Base-by-base conservation (phyloP, 2,113 vertebrate genomes). In the Chloebia gouldiae region DNA sequence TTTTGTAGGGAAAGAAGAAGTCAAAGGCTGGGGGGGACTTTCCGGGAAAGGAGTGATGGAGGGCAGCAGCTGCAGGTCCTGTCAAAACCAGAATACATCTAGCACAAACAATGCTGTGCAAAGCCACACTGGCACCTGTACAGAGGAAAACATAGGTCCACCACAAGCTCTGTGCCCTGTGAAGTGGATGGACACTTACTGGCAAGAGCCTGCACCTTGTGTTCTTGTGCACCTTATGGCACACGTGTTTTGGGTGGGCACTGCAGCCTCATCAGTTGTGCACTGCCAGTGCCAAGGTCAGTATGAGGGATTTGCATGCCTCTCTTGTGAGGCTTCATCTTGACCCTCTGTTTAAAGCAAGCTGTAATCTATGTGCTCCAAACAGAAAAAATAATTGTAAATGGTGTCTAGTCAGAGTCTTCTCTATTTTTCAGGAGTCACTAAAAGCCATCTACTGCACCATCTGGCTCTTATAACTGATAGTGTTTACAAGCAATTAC, bases 71-170 rank as follows among this genome's bases (percentile, higher is more conserved):
- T 98, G 98, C 97, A 97, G 71, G 78, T 97, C 76, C 71, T 97
- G 22, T 91, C 98, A 18, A 98, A 96, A 80, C 97, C 96, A n/a
- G 97, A 97, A 84, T 96, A 95, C 76, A 93, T 97, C 82, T 98
- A 97, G 88, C 33, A 11, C 6, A 2, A 39, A 40, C 0, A 1
- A 7, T 13, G 39, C 11, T 28, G 47, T 3, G 1, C 30, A 80
- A 56, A 81, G 42, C 33, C 53, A 54, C 6, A 0, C 15, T 8
- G 5, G 21, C 24, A 86, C 14, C 25, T 42, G 21, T 35, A 30
- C 27, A 0, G 0, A 80, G 47, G 47, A 66, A 61, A 86, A 47
- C 1, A 6, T 44, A 86, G 19, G 17, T 57, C 9, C 17, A 21
- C 17, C 25, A 45, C 28, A 13, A 80, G 31, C 37, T 28, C 7